A percentile compares a stretch with the other conserved stretches of the same genome.
Evolutionary conservation across 1,140 invertebrate genomes (phyloP).

Genomic region (Anoplolepis gracilipes): DNA sequence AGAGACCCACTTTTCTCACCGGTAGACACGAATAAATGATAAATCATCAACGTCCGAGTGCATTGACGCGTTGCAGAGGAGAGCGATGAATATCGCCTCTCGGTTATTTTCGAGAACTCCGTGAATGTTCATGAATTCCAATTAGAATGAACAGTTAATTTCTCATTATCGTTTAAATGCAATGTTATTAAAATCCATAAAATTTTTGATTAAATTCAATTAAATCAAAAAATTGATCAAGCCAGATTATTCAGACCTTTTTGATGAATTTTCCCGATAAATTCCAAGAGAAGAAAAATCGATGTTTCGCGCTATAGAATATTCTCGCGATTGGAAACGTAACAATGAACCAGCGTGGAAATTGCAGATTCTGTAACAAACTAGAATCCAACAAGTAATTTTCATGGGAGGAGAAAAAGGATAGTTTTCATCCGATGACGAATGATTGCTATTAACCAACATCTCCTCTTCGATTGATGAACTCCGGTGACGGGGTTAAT

Average conservation of each 20-base stretch:
- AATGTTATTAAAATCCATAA: slow-evolving; percentile 1
- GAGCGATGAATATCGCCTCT: background rate
- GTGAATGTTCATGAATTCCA: background rate
- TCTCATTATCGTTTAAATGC: slow-evolving; percentile 4
- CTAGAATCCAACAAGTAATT: slow-evolving; percentile 18
- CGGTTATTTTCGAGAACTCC: slow-evolving; percentile 3
- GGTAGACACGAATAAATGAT: slow-evolving; percentile 77
- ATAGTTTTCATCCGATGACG: slow-evolving; percentile 58
- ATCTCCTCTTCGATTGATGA: slow-evolving; percentile 67
- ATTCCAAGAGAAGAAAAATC: background rate
- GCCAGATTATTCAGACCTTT: background rate
- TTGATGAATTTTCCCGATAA: background rate
- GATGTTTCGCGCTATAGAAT: background rate
- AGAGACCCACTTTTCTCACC: slow-evolving; percentile 72
- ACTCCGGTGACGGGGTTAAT: slow-evolving; percentile 58
- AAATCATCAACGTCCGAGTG: slow-evolving; percentile 69
- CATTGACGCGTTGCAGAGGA: background rate
- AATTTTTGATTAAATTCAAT: background rate
- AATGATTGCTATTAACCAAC: slow-evolving; percentile 66
- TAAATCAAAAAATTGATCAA: background rate
- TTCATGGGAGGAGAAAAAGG: background rate
- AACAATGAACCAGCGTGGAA: background rate
- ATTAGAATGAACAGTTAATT: slow-evolving; percentile 4
- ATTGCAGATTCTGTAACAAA: background rate
- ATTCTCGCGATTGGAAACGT: background rate